Base-by-base conservation (phyloP, 2,797 vertebrate species). In the Enteromius afrohamiltoni region DNA sequence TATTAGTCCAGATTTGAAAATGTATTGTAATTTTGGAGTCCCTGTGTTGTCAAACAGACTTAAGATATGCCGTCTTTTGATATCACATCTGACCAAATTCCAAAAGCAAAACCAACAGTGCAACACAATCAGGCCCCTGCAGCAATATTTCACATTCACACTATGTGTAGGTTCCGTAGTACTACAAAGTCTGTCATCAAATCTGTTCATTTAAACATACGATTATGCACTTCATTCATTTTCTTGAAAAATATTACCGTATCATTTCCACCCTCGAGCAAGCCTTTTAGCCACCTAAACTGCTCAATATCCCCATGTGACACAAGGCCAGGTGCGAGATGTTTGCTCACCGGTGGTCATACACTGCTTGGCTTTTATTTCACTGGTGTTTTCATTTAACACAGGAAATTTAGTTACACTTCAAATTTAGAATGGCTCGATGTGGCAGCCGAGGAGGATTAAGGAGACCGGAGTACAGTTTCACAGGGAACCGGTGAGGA, bases 331-430 rank as follows among this genome's bases (percentile, higher is more conserved):
- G 91, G 86, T 86, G 89, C 80, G 87, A 91, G 91, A 90, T 89
- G 90, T 90, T 88, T 91, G 55, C 47, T 29, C 62, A 77, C 51
- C 51, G 68, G 45, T 67, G 75, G 79, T 53, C 55, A 53, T 7
- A 75, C 81, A 68, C 80, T 11, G 64, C 90, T 92, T 90, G 90
- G 89, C 91, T 92, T 89, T 88, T 87, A 89, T 93, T 92, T 92
- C 87, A 92, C 89, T 89, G 90, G 90, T 94, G 93, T 93, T 94
- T 94, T 92, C 92, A 92, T 93, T 94, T 93, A 93, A 92, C 91
- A 81, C 83, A 93, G 93, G 93, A 95, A 95, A 94, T 95, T 95
- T 92, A 90, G 91, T 94, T 94, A 94, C 91, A 93, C 89, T 94
- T 94, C 92, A 92, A 91, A 94, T 92, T 95, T 93, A 95, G 91